phyloP scores from a whole-genome alignment of 2,113 vertebrate genomes.

The Dendropsophus ebraccatus region DNA sequence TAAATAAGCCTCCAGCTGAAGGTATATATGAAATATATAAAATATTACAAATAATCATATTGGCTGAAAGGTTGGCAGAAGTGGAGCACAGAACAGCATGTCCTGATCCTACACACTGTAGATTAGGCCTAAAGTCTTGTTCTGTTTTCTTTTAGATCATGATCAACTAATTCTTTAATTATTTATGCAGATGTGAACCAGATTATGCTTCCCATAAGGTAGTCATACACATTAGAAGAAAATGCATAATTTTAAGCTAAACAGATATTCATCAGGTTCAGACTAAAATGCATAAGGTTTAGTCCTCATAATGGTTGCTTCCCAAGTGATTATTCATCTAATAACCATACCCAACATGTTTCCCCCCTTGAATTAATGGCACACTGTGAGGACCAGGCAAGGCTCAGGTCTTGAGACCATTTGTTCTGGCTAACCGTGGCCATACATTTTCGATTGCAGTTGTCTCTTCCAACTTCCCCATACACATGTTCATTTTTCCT shows the following conservation, averaged over 20 bases:
- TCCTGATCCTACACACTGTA: background rate
- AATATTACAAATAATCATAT: background rate
- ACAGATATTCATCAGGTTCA: background rate
- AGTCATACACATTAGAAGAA: background rate
- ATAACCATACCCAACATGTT: too few relatives aligned
- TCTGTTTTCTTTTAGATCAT: background rate
- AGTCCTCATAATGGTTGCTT: too few relatives aligned
- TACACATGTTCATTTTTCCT: too few relatives aligned
- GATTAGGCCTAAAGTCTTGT: background rate
- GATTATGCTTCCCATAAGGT: background rate
- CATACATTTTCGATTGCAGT: too few relatives aligned
- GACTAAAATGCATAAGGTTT: too few relatives aligned
- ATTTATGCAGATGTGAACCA: background rate
- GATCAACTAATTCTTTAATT: background rate
- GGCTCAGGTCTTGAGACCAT: too few relatives aligned
- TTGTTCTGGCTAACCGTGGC: too few relatives aligned
- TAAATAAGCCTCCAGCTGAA: background rate
- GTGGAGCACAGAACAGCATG: constrained; percentile 3
- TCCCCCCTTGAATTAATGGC: too few relatives aligned
- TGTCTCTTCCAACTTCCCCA: too few relatives aligned
- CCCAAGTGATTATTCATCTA: too few relatives aligned
- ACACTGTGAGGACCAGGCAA: too few relatives aligned
- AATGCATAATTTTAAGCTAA: too few relatives aligned
- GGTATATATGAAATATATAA: background rate
- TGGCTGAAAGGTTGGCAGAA: background rate